Percentiles rank a stretch among this genome's conserved stretches.
These are phyloP conservation scores for Trogon melanurus DNA, from an alignment of 2,113 vertebrate genomes.

Conservation along the genomic window DNA sequence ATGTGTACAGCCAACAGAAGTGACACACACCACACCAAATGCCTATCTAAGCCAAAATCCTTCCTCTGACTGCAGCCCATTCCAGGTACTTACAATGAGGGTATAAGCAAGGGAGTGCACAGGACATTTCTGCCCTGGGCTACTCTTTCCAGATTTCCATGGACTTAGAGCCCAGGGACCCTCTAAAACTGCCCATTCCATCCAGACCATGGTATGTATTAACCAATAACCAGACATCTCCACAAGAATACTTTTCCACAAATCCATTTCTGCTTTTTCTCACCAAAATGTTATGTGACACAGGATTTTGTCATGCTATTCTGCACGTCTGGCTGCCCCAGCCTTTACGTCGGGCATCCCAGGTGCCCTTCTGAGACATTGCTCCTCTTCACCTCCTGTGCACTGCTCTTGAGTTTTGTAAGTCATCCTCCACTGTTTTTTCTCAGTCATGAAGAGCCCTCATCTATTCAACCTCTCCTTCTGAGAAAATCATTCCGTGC, in stretches of 20 bases:
- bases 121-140: not conserved
- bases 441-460: not conserved
- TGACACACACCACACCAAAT: rapidly evolving
- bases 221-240: rapidly evolving
- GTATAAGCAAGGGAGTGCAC: not conserved
- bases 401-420: not conserved
- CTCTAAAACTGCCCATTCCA: not conserved
- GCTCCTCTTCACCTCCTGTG: not conserved
- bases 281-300: not conserved
- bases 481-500: not conserved
- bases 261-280: not conserved
- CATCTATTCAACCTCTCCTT: not conserved
- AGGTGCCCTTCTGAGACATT: not conserved
- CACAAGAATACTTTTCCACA: not conserved
- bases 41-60: not conserved
- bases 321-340: not conserved
- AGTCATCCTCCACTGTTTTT: not conserved
- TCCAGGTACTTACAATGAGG: not conserved
- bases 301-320: not conserved
- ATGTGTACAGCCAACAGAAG: not conserved
- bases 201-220: not conserved
- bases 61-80: not conserved
- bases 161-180: not conserved
- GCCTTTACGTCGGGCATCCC: not conserved
- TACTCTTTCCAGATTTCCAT: not conserved